Evolutionary conservation across 2,888 invertebrate genomes (phyloP).

Genomic region (Patella pellucida): DNA sequence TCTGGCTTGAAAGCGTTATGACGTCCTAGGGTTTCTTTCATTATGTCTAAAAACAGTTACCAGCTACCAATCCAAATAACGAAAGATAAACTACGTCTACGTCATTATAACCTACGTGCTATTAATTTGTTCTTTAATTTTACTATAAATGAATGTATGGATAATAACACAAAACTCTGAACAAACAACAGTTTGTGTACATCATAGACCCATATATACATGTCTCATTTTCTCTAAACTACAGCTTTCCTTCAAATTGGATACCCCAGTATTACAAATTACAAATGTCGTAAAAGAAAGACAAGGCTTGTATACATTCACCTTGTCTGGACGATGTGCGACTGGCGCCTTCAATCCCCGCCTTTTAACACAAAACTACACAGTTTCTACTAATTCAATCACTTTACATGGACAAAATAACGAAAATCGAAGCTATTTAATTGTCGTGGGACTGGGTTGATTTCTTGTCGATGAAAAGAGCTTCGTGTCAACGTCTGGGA

Average conservation of each 20-base stretch:
- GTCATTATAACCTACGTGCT: no score
- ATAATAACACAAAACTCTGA: no score
- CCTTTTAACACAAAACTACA: neutral
- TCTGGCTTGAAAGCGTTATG: no score
- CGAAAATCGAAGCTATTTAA: conserved; percentile 5
- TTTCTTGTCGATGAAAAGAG: conserved; percentile 6
- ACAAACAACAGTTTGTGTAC: no score
- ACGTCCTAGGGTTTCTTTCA: no score
- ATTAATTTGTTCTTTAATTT: no score
- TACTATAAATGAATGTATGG: no score
- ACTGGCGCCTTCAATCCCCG: conserved; percentile 5
- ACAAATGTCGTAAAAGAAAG: conserved; percentile 5
- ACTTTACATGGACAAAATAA: conserved; percentile 7
- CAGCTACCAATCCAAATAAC: no score
- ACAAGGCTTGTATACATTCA: neutral
- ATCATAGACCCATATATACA: no score
- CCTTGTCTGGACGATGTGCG: neutral
- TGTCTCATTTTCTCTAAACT: no score
- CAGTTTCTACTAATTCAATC: conserved; percentile 5
- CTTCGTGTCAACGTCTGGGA: neutral
- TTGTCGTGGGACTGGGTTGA: neutral
- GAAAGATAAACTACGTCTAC: no score
- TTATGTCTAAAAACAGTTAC: no score
- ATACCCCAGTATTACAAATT: conserved; percentile 7
- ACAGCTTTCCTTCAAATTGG: neutral